Conservation (phyloP, 2,113 vertebrate species). For the Macroglossus sobrinus region DNA sequence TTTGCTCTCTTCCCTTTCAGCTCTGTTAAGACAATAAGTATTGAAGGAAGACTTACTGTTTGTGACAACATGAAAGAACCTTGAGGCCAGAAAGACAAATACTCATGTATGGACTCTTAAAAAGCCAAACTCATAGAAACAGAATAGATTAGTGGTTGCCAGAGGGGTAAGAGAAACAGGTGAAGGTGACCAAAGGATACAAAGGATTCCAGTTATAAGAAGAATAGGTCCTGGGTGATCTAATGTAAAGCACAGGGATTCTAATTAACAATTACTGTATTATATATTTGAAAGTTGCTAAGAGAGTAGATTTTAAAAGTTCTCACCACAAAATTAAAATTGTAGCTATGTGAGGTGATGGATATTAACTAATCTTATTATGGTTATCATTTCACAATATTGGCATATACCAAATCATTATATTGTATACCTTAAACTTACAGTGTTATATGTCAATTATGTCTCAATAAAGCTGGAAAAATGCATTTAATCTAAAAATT, state of each 20-base stretch:
- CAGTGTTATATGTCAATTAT: neutral
- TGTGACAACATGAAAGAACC: neutral
- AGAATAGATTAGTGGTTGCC: neutral
- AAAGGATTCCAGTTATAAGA: neutral
- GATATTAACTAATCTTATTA: neutral
- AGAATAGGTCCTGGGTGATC: neutral
- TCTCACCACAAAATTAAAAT: neutral
- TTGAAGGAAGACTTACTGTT: neutral
- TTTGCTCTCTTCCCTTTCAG: neutral
- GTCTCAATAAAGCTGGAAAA: neutral
- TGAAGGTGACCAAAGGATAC: neutral
- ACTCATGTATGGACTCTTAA: neutral
- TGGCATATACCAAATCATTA: neutral
- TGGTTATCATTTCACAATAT: neutral
- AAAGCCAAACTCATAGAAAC: neutral
- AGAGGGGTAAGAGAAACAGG: neutral
- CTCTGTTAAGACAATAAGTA: neutral
- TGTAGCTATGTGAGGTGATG: neutral
- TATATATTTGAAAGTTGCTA: neutral
- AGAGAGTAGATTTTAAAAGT: neutral
- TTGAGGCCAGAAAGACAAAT: neutral
- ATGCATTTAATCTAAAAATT: neutral
- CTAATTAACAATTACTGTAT: neutral
- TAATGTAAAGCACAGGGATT: neutral
- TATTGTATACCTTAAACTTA: neutral